A percentile compares a stretch with the other conserved stretches of the same genome.
Conservation (phyloP, 2,797 vertebrate genomes). For the Pseudomugil gertrudae region DNA sequence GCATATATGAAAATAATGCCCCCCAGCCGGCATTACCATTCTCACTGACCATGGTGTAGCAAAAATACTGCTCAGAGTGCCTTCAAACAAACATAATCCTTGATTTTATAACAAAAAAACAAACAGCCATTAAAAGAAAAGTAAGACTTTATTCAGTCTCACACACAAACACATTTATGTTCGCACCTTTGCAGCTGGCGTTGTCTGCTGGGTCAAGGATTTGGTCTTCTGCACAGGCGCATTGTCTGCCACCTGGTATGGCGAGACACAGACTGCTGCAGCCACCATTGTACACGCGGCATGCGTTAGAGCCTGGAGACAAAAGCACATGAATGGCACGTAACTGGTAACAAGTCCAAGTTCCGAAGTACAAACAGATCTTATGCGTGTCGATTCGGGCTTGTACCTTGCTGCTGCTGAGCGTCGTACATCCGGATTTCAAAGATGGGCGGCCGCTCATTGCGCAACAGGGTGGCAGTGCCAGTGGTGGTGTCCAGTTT, state of each 20-base stretch:
- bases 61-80: neutral
- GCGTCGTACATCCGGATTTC: constrained; percentile 98
- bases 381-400: too few relatives aligned
- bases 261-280: constrained; percentile 96
- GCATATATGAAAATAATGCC: neutral
- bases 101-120: neutral
- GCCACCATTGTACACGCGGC: constrained; percentile 92
- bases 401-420: constrained; percentile 93
- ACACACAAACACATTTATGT: constrained; percentile 14
- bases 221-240: constrained; percentile 95
- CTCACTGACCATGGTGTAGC: too few relatives aligned
- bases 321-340: constrained; percentile 6
- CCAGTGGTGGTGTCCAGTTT: constrained; percentile 89
- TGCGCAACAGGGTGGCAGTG: constrained; percentile 87
- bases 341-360: neutral
- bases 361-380: neutral
- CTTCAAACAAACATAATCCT: neutral
- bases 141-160: constrained; percentile 8
- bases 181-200: constrained; percentile 91
- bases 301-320: constrained; percentile 89
- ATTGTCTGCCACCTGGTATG: constrained; percentile 88
- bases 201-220: constrained; percentile 85
- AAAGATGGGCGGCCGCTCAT: constrained; percentile 94
- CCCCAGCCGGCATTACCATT: neutral
- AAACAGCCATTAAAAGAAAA: neutral